Evolutionary conservation across 2,113 vertebrate genomes (phyloP).

Genomic region (Thamnophis sirtalis): DNA sequence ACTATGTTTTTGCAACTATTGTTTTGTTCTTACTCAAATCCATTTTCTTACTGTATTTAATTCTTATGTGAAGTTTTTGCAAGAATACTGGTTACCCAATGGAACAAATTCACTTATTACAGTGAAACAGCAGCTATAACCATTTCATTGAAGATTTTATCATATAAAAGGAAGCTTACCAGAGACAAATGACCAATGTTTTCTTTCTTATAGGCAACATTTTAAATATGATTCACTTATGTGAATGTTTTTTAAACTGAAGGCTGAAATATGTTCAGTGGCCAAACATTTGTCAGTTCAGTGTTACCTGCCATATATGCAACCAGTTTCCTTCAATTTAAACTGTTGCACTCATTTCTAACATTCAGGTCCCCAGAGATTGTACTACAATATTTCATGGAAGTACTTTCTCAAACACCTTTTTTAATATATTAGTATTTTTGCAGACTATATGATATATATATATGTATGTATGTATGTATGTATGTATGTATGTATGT

Average conservation of each 20-base stretch:
- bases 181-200: not conserved
- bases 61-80: not conserved
- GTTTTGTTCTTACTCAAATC: slow-evolving; percentile 22
- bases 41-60: not conserved
- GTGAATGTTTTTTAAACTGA: not conserved
- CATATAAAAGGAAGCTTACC: not conserved
- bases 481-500: not conserved
- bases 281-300: not conserved
- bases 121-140: not conserved
- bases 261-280: not conserved
- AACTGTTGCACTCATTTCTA: not conserved
- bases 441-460: not conserved
- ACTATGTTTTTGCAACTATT: slow-evolving; percentile 63
- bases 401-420: not conserved
- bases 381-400: not conserved
- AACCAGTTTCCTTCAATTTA: not conserved
- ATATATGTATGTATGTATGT: not conserved
- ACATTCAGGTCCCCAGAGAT: not conserved
- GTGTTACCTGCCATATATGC: not conserved
- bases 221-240: not conserved
- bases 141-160: not conserved
- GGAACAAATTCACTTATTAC: not conserved
- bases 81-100: not conserved
- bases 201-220: not conserved
- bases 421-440: not conserved